phyloP scores from a whole-genome alignment of 2,797 vertebrate genomes.

The Coregonus sp. region DNA sequence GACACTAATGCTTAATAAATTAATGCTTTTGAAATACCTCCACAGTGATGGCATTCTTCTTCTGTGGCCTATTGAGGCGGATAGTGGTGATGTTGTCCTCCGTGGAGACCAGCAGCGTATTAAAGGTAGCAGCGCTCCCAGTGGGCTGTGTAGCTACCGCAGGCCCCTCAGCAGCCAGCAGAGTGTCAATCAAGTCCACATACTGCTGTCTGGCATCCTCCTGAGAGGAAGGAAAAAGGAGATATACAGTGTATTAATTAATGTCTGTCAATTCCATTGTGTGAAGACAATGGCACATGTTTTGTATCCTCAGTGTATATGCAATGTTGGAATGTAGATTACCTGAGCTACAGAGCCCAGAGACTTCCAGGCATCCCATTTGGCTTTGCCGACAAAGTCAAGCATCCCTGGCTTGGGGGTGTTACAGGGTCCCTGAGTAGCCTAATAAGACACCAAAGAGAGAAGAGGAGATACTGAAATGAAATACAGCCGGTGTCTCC shows the following conservation, averaged over 20 bases:
- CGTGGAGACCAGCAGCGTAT: conserved; percentile 78
- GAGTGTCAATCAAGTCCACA: conserved; percentile 80
- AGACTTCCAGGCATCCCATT: conserved; percentile 93
- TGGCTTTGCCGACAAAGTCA: conserved; percentile 92
- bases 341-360: conserved; percentile 85
- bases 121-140: conserved; percentile 54
- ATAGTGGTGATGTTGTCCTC: conserved; percentile 88
- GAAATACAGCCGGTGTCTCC: background rate
- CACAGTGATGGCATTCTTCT: conserved; percentile 86
- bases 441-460: conserved; percentile 66
- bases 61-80: conserved; percentile 85
- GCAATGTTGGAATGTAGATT: conserved; percentile 13
- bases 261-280: background rate
- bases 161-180: conserved; percentile 73
- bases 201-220: conserved; percentile 87
- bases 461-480: background rate
- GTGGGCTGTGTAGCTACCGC: conserved; percentile 45
- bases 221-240: conserved; percentile 60
- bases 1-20: background rate
- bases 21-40: conserved; percentile 67
- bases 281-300: background rate
- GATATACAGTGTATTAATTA: background rate
- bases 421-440: conserved; percentile 87
- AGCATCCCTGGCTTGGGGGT: conserved; percentile 87
- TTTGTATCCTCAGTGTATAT: background rate